Conservation (phyloP, 1,140 invertebrate species). For the Drosophila cardini region DNA sequence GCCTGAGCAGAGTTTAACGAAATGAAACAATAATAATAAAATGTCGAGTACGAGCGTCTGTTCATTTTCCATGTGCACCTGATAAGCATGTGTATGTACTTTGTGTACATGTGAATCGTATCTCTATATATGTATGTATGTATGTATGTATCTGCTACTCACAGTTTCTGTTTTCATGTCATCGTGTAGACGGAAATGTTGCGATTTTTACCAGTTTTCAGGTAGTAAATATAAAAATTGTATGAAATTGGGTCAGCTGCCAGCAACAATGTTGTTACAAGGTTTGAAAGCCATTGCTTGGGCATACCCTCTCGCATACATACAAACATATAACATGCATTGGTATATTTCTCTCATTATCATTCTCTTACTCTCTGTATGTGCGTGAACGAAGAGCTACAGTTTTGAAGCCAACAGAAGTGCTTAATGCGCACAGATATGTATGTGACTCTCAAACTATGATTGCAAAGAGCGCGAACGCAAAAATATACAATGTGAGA, state of each 20-base stretch:
- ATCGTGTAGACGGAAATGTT: constrained; percentile 45
- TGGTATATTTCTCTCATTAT: background rate
- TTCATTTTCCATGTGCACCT: constrained; percentile 52
- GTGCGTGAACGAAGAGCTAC: constrained; percentile 20
- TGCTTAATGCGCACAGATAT: background rate
- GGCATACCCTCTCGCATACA: background rate
- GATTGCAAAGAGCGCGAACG: constrained; percentile 20
- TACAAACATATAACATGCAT: too few relatives aligned
- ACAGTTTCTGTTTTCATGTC: constrained; percentile 11
- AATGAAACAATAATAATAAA: constrained; percentile 66
- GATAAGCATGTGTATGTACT: constrained; percentile 46
- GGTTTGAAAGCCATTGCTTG: constrained; percentile 24
- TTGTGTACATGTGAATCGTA: too few relatives aligned
- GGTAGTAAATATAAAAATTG: constrained; percentile 11
- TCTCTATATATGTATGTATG: constrained; percentile 9
- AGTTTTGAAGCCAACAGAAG: constrained; percentile 27
- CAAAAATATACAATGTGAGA: constrained; percentile 7
- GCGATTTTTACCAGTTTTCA: constrained; percentile 35
- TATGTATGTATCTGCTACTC: constrained; percentile 14
- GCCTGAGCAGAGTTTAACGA: constrained; percentile 64
- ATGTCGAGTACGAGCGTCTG: constrained; percentile 49
- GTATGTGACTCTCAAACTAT: constrained; percentile 17
- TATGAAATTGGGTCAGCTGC: constrained; percentile 43
- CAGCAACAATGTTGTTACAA: constrained; percentile 46
- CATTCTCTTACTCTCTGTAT: background rate